A percentile compares a stretch with the other conserved stretches of the same genome.
Conservation (phyloP, 2,888 invertebrate species). For the Eledona agricola region DNA sequence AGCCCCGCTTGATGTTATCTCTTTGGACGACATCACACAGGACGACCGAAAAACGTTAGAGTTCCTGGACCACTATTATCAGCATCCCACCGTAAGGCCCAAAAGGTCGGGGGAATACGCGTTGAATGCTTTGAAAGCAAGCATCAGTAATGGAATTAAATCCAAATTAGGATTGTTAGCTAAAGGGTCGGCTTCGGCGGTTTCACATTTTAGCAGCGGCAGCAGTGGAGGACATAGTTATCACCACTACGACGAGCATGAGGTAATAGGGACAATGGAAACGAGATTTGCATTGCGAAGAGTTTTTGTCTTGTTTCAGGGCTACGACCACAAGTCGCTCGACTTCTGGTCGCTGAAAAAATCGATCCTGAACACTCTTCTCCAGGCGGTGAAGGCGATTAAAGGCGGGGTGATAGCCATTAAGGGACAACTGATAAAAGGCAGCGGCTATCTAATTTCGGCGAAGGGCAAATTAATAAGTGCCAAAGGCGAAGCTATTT, state of each 20-base stretch:
- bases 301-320: conserved; percentile 42
- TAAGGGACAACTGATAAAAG: conserved; percentile 88
- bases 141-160: conserved; percentile 62
- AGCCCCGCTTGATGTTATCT: conserved; percentile 50
- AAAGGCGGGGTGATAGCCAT: conserved; percentile 87
- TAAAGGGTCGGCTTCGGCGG: conserved; percentile 66
- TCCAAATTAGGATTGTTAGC: conserved; percentile 67
- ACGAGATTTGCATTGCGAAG: too few relatives aligned
- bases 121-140: conserved; percentile 43
- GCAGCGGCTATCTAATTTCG: conserved; percentile 75
- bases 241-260: conserved; percentile 36
- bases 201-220: conserved; percentile 63
- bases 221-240: conserved; percentile 55
- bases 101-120: conserved; percentile 58
- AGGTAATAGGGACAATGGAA: too few relatives aligned
- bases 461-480: conserved; percentile 75
- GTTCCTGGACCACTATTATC: conserved; percentile 44
- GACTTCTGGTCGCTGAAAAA: conserved; percentile 78
- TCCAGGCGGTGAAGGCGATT: conserved; percentile 89
- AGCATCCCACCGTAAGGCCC: conserved; percentile 41
- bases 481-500: conserved; percentile 81
- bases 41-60: conserved; percentile 49
- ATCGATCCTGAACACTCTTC: conserved; percentile 80
- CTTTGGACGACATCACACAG: conserved; percentile 50
- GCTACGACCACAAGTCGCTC: conserved; percentile 53